Conservation (phyloP, 1,140 invertebrate species). For the Chymomyza costata region DNA sequence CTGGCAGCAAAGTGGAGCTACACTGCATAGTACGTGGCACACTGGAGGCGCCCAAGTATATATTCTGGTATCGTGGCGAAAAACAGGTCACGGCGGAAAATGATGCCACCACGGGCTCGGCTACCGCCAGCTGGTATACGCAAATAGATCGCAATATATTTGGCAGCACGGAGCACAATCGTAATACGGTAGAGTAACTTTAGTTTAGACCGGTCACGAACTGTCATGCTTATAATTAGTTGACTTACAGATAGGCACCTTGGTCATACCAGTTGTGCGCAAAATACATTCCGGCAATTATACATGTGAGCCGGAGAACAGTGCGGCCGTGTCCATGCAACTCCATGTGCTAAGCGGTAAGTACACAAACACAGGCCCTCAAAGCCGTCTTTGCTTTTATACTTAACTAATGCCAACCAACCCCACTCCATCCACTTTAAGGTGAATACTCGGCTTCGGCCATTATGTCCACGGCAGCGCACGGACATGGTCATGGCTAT, state of each 20-base stretch:
- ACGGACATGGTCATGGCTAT: conserved; percentile 35
- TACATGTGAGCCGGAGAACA: conserved; percentile 62
- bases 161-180: conserved; percentile 55
- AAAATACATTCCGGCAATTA: conserved; percentile 67
- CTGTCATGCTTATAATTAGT: not conserved
- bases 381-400: not conserved
- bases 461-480: conserved; percentile 53
- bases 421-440: conserved; percentile 33
- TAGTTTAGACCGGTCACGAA: conserved; percentile 2
- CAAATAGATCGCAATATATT: conserved; percentile 64
- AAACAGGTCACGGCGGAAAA: conserved; percentile 76
- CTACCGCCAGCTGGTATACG: conserved; percentile 50
- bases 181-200: conserved; percentile 45
- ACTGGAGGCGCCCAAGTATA: conserved; percentile 78
- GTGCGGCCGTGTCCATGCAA: conserved; percentile 54
- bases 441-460: conserved; percentile 73
- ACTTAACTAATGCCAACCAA: too few relatives aligned
- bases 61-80: conserved; percentile 82
- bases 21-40: conserved; percentile 79
- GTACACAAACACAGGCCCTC: not conserved
- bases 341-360: conserved; percentile 69
- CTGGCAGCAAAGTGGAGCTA: conserved; percentile 78
- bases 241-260: conserved; percentile 52
- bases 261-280: conserved; percentile 82
- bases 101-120: conserved; percentile 24